Conservation (phyloP, 2,113 vertebrate genomes). For the Anolis carolinensis region DNA sequence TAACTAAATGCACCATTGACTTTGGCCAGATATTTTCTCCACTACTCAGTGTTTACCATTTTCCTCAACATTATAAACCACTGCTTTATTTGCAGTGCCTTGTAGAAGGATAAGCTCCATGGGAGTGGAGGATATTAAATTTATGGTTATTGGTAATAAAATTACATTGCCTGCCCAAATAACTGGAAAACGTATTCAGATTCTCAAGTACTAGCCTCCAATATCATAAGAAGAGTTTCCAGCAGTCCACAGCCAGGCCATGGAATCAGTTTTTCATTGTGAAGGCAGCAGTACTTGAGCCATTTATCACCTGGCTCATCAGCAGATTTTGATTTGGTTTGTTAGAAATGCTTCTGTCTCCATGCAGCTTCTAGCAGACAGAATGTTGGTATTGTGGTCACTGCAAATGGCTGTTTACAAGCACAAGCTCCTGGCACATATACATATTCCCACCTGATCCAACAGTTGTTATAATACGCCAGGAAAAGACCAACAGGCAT, state of each 20-base stretch:
- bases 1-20: background rate
- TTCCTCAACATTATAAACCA: background rate
- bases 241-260: background rate
- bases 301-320: background rate
- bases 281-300: background rate
- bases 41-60: too few relatives aligned
- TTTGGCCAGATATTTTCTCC: background rate
- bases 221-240: background rate
- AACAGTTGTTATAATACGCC: conserved; percentile 24
- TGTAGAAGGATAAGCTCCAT: background rate
- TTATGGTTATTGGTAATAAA: background rate
- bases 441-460: background rate
- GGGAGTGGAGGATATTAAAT: background rate
- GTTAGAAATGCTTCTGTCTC: background rate
- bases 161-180: background rate
- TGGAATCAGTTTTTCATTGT: background rate
- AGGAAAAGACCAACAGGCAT: conserved; percentile 10
- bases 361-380: background rate
- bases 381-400: background rate
- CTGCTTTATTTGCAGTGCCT: background rate
- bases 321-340: background rate
- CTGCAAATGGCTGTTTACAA: background rate
- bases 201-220: background rate
- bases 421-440: background rate
- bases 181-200: background rate